Evolutionary conservation across 2,888 invertebrate species (phyloP), one percentile per base, ranked within the genome.

Genomic region (Nasonia oneida): DNA sequence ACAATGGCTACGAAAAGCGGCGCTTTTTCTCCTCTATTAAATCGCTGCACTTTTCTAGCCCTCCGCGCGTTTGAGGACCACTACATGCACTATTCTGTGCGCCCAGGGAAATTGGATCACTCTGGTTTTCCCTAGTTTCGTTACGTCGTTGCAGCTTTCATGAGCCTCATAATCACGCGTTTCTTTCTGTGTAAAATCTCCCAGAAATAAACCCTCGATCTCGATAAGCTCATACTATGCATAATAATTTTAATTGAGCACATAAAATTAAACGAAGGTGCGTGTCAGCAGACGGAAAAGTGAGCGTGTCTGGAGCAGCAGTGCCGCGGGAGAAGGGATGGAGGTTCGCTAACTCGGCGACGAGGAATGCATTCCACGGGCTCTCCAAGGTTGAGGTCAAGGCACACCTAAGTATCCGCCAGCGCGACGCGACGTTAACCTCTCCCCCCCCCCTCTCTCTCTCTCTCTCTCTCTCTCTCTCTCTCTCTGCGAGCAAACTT

Each of bases 361-460:
- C 88, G 88, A 88, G 87, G 88, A 88, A 87, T 89, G 89, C 91
- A 91, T 92, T 91, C 92, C 90, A 88, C 80, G 84, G 89, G 88
- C 88, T 89, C 88, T 89, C 57, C 92, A 92, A 92, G 92, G 92
- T 90, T 91, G 90, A 90, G 91, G 91, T 91, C 92, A 91, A 92
- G 91, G 90, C 87, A 90, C 91, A 91, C 89, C 89, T 89, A 90
- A 91, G 90, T 89, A 89, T 89, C 79, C 18, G 42, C 15, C 64
- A n/a, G 76, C 53, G 23, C 67, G 76, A 23, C 61, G 61, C 50
- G n/a, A 73, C 23, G 42, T 23, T 42, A 73, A 73, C 73, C 64
- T 29, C 64, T 29, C 29, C 29, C 29, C 0, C 29, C 29, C 29
- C 29, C 0, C 29, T 1, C 1, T 29, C 29, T 29, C 29, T 1